Percentiles rank a stretch among this genome's conserved stretches.
phyloP scores from a whole-genome alignment of 2,797 vertebrate species.

The Falco rusticolus region DNA sequence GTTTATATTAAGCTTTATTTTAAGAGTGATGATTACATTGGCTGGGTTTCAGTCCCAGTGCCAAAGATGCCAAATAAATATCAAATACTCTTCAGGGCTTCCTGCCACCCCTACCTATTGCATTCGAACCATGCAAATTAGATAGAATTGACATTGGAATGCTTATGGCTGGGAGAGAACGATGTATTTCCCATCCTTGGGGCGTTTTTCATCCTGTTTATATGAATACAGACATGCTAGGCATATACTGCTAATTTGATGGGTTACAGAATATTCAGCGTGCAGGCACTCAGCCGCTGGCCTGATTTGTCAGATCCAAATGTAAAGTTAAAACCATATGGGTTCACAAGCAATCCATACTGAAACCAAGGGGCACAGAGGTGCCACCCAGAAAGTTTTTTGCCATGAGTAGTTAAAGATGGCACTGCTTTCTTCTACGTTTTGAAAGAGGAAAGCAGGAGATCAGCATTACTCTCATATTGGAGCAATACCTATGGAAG shows the following conservation, averaged over 20 bases:
- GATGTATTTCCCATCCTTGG: slow-evolving; percentile 6
- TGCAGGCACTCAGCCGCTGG: background rate
- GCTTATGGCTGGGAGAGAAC: slow-evolving; percentile 9
- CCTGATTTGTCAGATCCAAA: background rate
- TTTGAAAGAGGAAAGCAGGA: background rate
- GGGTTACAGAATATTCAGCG: background rate
- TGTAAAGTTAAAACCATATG: background rate
- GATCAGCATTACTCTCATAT: background rate
- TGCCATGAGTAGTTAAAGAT: background rate
- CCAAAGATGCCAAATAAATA: slow-evolving; percentile 50
- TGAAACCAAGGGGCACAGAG: background rate
- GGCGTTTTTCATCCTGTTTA: slow-evolving; percentile 42
- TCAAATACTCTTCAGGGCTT: slow-evolving; percentile 45
- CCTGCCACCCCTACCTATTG: background rate
- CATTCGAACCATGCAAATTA: slow-evolving; percentile 44
- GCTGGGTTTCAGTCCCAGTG: slow-evolving; percentile 23
- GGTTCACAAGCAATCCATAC: background rate
- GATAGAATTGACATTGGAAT: slow-evolving; percentile 51
- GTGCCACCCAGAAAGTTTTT: background rate
- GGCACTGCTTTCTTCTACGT: background rate
- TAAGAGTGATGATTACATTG: slow-evolving; percentile 52
- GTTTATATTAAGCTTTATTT: slow-evolving; percentile 57
- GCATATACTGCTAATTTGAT: background rate
- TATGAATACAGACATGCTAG: slow-evolving; percentile 10
- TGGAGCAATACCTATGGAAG: background rate